Evolutionary conservation across 2,113 vertebrate species (phyloP).

Genomic region (Oxygymnocypris stewartii): DNA sequence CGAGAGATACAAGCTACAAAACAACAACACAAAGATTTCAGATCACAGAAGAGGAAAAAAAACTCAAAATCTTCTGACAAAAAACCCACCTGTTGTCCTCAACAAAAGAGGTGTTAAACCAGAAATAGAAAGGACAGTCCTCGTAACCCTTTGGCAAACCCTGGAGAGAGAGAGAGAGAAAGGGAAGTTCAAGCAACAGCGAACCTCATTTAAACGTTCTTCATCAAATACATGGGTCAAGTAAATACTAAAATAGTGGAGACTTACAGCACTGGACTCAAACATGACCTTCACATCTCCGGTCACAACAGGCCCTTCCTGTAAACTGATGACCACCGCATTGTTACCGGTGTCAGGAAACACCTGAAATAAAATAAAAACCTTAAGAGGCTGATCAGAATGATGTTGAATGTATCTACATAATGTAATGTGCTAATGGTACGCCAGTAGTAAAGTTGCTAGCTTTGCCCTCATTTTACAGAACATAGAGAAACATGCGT

Average conservation of each 20-base stretch:
- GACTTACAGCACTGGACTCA: conserved; percentile 85
- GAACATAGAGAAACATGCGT: background rate
- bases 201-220: background rate
- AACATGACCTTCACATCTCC: conserved; percentile 93
- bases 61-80: background rate
- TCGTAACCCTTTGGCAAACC: conserved; percentile 89
- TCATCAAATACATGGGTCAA: background rate
- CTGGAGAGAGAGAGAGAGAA: conserved; percentile 64
- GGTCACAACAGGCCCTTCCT: conserved; percentile 79
- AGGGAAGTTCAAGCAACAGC: background rate
- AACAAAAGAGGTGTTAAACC: conserved; percentile 94
- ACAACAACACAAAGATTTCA: background rate
- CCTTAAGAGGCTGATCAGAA: conserved; percentile 3
- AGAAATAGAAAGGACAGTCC: conserved; percentile 91
- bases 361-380: conserved; percentile 71
- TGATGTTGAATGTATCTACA: background rate
- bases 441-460: background rate
- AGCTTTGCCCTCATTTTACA: background rate
- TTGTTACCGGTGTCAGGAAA: conserved; percentile 84
- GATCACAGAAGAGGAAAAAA: background rate
- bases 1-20: conserved; percentile 82
- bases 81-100: conserved; percentile 81
- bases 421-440: background rate
- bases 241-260: background rate
- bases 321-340: conserved; percentile 79